Evolutionary conservation across 2,888 invertebrate species (phyloP).

Genomic region (Chaetoderma sp.): DNA sequence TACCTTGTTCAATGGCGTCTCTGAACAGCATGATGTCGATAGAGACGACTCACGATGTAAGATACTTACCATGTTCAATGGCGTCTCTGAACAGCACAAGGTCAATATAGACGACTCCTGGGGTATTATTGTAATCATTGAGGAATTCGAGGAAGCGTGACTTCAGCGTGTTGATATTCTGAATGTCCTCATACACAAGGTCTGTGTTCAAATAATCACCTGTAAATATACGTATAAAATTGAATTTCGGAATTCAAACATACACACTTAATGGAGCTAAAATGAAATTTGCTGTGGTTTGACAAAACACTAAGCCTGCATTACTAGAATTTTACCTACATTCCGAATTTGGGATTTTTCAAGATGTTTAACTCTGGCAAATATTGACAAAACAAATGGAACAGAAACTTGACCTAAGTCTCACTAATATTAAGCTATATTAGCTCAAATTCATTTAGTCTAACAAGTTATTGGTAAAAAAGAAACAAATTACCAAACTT

Average conservation of each 20-base stretch:
- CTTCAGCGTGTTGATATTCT: conserved; percentile 75
- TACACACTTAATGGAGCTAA: no score
- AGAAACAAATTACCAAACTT: no score
- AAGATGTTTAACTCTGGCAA: no score
- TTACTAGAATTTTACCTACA: background rate
- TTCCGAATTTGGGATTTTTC: no score
- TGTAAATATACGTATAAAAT: conserved; percentile 52
- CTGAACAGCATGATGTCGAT: conserved; percentile 88
- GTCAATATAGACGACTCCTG: conserved; percentile 84
- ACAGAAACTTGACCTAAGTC: no score
- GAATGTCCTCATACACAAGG: conserved; percentile 84
- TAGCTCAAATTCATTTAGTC: no score
- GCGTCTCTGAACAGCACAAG: conserved; percentile 89
- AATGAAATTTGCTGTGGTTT: background rate
- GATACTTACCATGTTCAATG: conserved; percentile 79
- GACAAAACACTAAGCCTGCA: background rate
- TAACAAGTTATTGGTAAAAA: no score
- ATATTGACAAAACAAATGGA: no score
- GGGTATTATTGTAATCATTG: conserved; percentile 84
- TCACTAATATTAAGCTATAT: no score
- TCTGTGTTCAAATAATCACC: conserved; percentile 85
- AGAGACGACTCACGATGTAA: conserved; percentile 80
- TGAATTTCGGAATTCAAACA: no score
- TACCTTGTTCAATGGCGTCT: conserved; percentile 85
- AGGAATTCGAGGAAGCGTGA: conserved; percentile 75